These are phyloP conservation scores for Heteromurus nitidus DNA, from an alignment of 2,888 invertebrate species.

Conservation along the genomic window DNA sequence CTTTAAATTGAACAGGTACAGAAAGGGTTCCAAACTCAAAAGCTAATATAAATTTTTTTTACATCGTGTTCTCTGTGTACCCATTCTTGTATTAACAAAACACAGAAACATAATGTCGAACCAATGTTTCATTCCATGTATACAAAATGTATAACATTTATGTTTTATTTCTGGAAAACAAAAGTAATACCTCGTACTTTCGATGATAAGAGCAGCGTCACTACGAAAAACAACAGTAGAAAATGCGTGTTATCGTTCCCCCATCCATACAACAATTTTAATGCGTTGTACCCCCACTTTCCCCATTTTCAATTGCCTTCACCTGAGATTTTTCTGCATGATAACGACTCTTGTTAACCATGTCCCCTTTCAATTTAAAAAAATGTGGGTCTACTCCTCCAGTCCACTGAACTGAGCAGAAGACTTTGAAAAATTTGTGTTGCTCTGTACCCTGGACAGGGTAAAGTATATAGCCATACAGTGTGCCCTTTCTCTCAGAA, in stretches of 20 bases:
- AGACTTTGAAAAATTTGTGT: too few species aligned
- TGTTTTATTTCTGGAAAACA: constrained; percentile 49
- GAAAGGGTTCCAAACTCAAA: too few species aligned
- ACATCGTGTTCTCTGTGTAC: constrained; percentile 43
- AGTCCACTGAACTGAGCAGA: constrained; percentile 1
- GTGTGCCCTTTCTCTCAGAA: neutral
- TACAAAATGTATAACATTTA: constrained; percentile 47
- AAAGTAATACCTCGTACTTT: constrained; percentile 42
- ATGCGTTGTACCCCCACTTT: constrained; percentile 25
- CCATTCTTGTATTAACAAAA: constrained; percentile 40
- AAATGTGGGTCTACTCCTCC: constrained; percentile 41
- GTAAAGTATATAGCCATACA: too few species aligned
- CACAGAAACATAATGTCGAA: constrained; percentile 29
- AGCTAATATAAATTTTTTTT: too few species aligned
- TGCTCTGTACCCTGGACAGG: too few species aligned
- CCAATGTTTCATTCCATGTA: constrained; percentile 32
- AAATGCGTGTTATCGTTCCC: neutral
- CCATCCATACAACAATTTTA: neutral
- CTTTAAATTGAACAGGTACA: too few species aligned
- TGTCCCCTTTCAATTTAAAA: constrained; percentile 64
- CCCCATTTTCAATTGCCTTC: constrained; percentile 26
- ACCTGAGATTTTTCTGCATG: constrained; percentile 43
- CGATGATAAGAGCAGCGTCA: constrained; percentile 22
- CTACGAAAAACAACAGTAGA: neutral
- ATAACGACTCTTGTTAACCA: constrained; percentile 65